These are phyloP conservation scores for Hyles euphorbiae DNA, from an alignment of 1,140 invertebrate genomes.

Conservation along the genomic window DNA sequence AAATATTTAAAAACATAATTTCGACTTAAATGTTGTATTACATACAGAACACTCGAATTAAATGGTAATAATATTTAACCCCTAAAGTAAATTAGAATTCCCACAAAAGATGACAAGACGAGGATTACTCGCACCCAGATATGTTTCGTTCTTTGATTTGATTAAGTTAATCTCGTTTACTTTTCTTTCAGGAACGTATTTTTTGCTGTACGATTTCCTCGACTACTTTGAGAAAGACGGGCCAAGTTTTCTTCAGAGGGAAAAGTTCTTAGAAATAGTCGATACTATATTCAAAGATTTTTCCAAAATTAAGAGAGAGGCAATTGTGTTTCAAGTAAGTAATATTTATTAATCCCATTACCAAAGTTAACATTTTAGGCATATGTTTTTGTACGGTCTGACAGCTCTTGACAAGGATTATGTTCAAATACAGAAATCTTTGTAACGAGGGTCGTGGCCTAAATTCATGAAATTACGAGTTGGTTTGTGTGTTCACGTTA, in stretches of 20 bases:
- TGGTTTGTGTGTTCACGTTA: background rate
- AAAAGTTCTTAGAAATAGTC: conserved; percentile 90
- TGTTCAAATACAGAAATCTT: conserved; percentile 13
- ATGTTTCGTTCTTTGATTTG: no score
- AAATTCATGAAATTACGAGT: conserved; percentile 1
- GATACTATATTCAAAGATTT: conserved; percentile 92
- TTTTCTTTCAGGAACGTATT: conserved; percentile 87
- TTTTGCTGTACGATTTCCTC: conserved; percentile 93
- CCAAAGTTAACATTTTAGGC: background rate
- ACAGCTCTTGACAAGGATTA: conserved; percentile 10
- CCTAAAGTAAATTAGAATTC: background rate
- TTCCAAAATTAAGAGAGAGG: conserved; percentile 87
- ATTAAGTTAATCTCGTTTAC: conserved; percentile 1
- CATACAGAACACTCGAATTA: no score
- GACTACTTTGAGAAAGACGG: conserved; percentile 92
- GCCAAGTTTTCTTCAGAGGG: conserved; percentile 85
- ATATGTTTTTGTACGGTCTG: conserved; percentile 1
- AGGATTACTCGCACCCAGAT: no score
- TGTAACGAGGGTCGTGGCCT: conserved; percentile 13
- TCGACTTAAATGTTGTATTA: no score
- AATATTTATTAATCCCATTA: background rate
- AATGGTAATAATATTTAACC: no score
- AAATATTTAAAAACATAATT: no score
- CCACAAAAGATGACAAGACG: background rate
- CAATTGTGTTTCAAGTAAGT: conserved; percentile 92